phyloP scores from a whole-genome alignment of 2,797 vertebrate genomes.

The Clarias platycephalus region DNA sequence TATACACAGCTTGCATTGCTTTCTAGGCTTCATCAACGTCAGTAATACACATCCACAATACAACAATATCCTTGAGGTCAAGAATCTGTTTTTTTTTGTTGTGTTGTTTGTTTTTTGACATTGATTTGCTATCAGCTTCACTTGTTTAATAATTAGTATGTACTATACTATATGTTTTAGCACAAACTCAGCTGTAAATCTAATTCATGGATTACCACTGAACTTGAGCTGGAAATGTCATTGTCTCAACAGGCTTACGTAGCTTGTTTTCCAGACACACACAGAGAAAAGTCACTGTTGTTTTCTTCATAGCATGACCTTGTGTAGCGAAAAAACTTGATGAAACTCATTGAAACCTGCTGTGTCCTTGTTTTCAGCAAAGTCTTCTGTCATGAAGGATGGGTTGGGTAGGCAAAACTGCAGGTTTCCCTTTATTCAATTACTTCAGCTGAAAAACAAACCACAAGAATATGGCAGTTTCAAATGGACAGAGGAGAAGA shows the following conservation, averaged over 20 bases:
- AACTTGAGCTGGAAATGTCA: background rate
- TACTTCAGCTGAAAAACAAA: background rate
- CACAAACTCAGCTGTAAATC: background rate
- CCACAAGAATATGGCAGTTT: background rate
- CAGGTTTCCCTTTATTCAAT: background rate
- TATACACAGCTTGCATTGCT: background rate
- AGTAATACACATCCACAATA: background rate
- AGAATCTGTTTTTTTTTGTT: background rate
- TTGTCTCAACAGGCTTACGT: background rate
- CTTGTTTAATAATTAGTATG: background rate
- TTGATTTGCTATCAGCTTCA: background rate
- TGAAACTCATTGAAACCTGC: background rate
- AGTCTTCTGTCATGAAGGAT: background rate
- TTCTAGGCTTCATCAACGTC: background rate
- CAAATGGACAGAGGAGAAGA: background rate
- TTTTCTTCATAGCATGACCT: background rate
- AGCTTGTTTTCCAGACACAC: background rate
- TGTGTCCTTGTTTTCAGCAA: background rate
- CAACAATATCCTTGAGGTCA: background rate
- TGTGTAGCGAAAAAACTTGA: background rate
- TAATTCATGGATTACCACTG: background rate
- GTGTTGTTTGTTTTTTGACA: background rate
- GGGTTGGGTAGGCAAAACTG: background rate
- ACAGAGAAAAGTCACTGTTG: background rate
- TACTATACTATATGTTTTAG: background rate